phyloP scores from a whole-genome alignment of 23 tunicate species.

The Botrylloides violaceus region DNA sequence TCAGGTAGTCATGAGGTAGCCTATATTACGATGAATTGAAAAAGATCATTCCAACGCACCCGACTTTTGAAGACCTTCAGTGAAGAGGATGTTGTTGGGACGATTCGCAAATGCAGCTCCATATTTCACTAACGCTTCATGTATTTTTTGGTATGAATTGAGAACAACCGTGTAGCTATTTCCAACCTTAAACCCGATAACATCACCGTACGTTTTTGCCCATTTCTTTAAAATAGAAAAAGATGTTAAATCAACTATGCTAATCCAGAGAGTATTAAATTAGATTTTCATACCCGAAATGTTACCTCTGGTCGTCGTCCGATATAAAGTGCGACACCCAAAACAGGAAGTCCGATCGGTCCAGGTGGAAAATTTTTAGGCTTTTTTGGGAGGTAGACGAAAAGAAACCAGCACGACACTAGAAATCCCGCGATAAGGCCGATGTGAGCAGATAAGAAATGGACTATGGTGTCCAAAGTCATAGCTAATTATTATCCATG shows the following conservation, averaged over 20 bases:
- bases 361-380: slow-evolving; percentile 17
- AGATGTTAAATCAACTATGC: not conserved
- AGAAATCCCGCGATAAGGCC: not conserved
- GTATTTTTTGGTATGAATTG: not conserved
- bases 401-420: not conserved
- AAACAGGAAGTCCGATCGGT: slow-evolving; percentile 5
- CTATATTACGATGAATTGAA: too few relatives aligned
- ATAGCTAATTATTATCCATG: too few relatives aligned
- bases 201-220: slow-evolving; percentile 8
- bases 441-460: not conserved
- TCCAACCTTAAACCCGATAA: slow-evolving; percentile 7
- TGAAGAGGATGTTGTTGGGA: slow-evolving; percentile 3
- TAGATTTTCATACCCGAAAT: not conserved
- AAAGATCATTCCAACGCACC: not conserved
- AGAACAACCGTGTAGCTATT: not conserved
- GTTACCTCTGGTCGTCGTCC: slow-evolving; percentile 11
- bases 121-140: slow-evolving; percentile 10
- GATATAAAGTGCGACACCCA: slow-evolving; percentile 7
- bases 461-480: not conserved
- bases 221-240: slow-evolving; percentile 7
- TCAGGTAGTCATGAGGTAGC: too few relatives aligned
- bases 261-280: not conserved
- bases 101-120: not conserved
- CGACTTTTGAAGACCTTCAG: not conserved
- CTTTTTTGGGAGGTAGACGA: not conserved